A percentile compares a stretch with the other conserved stretches of the same genome.
Evolutionary conservation across 2,888 invertebrate species (phyloP).

Genomic region (Drosophila austrosaltans): DNA sequence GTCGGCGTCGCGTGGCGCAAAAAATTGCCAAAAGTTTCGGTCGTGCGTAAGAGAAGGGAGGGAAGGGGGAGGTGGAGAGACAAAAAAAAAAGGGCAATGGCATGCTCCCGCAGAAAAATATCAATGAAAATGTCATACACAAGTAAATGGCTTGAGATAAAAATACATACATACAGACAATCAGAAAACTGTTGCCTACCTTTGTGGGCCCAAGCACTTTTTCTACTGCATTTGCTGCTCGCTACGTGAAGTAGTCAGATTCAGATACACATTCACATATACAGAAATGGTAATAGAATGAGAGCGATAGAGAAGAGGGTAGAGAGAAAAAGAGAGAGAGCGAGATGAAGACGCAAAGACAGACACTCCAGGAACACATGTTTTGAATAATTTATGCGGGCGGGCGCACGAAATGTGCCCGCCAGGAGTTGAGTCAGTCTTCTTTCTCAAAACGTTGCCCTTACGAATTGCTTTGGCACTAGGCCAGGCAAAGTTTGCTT

Average conservation of each 20-base stretch:
- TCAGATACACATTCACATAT: conserved; percentile 26
- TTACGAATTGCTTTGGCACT: conserved; percentile 52
- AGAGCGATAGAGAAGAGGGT: conserved; percentile 28
- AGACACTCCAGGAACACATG: conserved; percentile 76
- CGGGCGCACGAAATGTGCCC: conserved; percentile 74
- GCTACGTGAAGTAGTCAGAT: conserved; percentile 43
- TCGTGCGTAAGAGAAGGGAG: conserved; percentile 55
- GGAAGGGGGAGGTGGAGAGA: not conserved
- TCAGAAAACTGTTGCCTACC: conserved; percentile 57
- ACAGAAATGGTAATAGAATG: too few species aligned
- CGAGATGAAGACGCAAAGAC: conserved; percentile 38
- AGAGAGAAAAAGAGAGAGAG: conserved; percentile 35
- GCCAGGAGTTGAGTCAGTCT: conserved; percentile 64
- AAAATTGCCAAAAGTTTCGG: conserved; percentile 72
- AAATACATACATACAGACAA: conserved; percentile 30
- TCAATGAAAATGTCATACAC: conserved; percentile 77
- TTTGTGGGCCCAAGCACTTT: conserved; percentile 50
- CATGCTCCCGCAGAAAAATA: conserved; percentile 46
- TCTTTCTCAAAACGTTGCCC: conserved; percentile 20
- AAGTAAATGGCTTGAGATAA: conserved; percentile 68
- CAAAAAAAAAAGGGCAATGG: not conserved
- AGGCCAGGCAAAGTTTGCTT: conserved; percentile 71
- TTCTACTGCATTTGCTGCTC: conserved; percentile 62
- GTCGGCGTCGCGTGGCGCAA: conserved; percentile 61
- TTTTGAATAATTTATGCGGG: conserved; percentile 82